Percentiles rank a stretch among this genome's conserved stretches.
Conservation (phyloP, 2,113 vertebrate species). For the Melanocharis versteri region DNA sequence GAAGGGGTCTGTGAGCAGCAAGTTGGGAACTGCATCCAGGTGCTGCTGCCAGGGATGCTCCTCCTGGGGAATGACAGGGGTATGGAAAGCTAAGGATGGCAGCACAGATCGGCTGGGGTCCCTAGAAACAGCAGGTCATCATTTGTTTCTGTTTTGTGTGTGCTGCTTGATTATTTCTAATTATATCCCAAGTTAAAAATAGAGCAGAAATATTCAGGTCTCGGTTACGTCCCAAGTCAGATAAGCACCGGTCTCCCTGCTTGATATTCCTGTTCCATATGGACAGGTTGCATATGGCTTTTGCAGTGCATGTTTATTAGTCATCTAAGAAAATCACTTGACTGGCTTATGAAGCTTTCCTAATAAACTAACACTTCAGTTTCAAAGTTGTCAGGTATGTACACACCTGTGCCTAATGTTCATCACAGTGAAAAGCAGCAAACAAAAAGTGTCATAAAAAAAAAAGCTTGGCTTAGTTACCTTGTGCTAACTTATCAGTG, state of each 20-base stretch:
- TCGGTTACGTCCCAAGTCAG: not conserved
- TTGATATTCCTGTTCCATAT: not conserved
- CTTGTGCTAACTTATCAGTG: not conserved
- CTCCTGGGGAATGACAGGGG: not conserved
- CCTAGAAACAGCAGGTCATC: not conserved
- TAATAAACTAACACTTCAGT: not conserved
- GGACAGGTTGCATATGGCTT: not conserved
- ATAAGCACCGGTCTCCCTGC: not conserved
- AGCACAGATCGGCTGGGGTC: not conserved
- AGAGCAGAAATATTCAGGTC: not conserved
- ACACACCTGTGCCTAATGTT: not conserved
- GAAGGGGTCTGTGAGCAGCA: not conserved
- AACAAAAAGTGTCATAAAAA: not conserved
- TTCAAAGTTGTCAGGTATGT: not conserved
- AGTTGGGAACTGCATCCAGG: not conserved
- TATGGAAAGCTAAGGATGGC: not conserved
- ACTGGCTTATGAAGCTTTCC: not conserved
- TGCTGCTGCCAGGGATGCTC: not conserved
- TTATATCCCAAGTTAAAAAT: conserved; percentile 21
- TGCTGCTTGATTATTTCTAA: conserved; percentile 29
- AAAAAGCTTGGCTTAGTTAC: not conserved
- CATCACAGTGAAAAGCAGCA: not conserved
- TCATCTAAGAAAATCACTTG: not conserved
- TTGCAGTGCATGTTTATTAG: not conserved
- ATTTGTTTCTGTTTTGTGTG: not conserved